Evolutionary conservation across 2,113 vertebrate genomes (phyloP).

Genomic region (Thunnus thynnus): DNA sequence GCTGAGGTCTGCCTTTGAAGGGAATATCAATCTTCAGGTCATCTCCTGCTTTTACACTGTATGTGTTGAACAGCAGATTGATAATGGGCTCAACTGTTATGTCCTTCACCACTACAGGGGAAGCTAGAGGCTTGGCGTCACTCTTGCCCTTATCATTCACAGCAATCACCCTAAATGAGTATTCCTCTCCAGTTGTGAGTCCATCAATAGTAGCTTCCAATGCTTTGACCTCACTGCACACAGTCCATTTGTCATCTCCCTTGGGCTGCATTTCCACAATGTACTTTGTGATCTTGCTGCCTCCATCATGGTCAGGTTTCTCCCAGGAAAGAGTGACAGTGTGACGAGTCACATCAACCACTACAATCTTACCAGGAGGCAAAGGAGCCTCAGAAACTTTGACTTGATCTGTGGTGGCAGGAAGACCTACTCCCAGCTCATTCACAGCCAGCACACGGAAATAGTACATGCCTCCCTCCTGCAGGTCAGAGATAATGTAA

Average conservation of each 20-base stretch:
- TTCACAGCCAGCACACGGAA: conserved; percentile 98
- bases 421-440: conserved; percentile 94
- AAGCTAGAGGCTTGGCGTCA: conserved; percentile 93
- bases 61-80: conserved; percentile 93
- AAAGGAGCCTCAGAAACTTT: conserved; percentile 94
- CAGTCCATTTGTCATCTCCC: conserved; percentile 95
- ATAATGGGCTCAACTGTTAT: conserved; percentile 92
- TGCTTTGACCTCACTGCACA: conserved; percentile 93
- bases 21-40: conserved; percentile 97
- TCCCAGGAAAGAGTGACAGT: conserved; percentile 96
- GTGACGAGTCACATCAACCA: conserved; percentile 93
- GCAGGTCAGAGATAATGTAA: conserved; percentile 92
- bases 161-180: conserved; percentile 93
- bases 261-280: conserved; percentile 96
- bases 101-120: conserved; percentile 94
- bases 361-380: conserved; percentile 92
- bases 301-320: conserved; percentile 97
- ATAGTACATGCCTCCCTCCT: conserved; percentile 93
- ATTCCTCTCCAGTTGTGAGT: conserved; percentile 93
- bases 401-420: conserved; percentile 90
- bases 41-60: conserved; percentile 94
- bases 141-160: conserved; percentile 98
- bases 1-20: conserved; percentile 93
- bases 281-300: conserved; percentile 97
- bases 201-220: conserved; percentile 92